A percentile compares a stretch with the other conserved stretches of the same genome.
Conservation (phyloP, 2,113 vertebrate genomes). For the Calyptommatus sinebrachiatus region DNA sequence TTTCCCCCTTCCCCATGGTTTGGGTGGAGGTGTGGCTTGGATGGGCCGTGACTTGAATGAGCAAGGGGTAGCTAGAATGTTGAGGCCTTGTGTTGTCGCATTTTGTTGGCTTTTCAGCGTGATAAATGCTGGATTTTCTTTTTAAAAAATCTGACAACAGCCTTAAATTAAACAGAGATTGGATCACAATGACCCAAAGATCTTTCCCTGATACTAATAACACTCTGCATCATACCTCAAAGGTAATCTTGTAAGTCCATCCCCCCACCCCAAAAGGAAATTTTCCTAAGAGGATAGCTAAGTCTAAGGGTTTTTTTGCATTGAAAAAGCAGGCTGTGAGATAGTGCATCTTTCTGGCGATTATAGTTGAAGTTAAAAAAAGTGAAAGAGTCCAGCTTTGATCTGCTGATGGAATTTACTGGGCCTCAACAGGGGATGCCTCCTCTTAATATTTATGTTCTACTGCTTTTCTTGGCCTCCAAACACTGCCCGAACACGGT, state of each 20-base stretch:
- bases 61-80: no score
- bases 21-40: no score
- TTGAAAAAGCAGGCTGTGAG: background rate
- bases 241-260: background rate
- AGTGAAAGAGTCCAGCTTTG: slow-evolving; percentile 43
- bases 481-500: slow-evolving; percentile 21
- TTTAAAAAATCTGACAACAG: background rate
- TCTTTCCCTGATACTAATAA: no score
- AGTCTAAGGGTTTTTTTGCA: background rate
- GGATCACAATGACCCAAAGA: no score
- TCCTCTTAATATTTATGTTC: slow-evolving; percentile 3
- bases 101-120: background rate
- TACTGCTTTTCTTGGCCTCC: slow-evolving; percentile 38
- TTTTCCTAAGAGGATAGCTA: background rate
- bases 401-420: slow-evolving; percentile 47
- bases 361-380: background rate
- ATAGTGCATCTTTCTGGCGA: background rate
- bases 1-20: no score
- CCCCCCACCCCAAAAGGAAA: no score
- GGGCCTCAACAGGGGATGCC: slow-evolving; percentile 39
- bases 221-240: background rate
- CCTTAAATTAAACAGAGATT: background rate
- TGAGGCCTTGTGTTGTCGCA: no score
- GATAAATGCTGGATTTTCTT: background rate
- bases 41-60: no score